These are phyloP conservation scores for Sceloporus tristichus DNA, from an alignment of 2,113 vertebrate species.

Conservation along the genomic window DNA sequence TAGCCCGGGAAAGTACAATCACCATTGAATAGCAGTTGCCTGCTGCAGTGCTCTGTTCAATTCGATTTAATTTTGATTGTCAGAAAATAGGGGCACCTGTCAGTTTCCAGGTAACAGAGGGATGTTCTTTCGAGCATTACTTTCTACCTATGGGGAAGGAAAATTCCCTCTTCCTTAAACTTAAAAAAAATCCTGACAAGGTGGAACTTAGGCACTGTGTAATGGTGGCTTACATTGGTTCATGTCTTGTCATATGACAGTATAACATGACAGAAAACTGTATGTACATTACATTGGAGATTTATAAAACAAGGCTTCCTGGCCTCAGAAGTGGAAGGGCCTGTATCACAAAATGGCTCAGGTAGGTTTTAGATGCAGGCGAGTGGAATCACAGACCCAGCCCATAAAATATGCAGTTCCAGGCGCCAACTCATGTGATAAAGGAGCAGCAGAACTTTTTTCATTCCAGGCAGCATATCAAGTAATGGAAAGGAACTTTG, in stretches of 20 bases:
- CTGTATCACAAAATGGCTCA: slow-evolving; percentile 46
- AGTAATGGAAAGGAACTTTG: slow-evolving; percentile 58
- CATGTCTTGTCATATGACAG: slow-evolving; percentile 77
- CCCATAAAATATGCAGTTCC: slow-evolving; percentile 70
- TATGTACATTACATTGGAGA: slow-evolving; percentile 75
- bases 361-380: slow-evolving; percentile 43
- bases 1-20: slow-evolving; percentile 64
- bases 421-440: slow-evolving; percentile 47
- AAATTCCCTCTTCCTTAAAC: slow-evolving; percentile 67
- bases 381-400: slow-evolving; percentile 28
- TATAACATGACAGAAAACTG: slow-evolving; percentile 75
- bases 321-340: slow-evolving; percentile 57
- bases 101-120: slow-evolving; percentile 66
- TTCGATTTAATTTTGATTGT: slow-evolving; percentile 74
- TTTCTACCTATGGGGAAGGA: slow-evolving; percentile 72
- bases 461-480: slow-evolving; percentile 63
- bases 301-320: slow-evolving; percentile 73
- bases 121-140: slow-evolving; percentile 71
- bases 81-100: slow-evolving; percentile 70
- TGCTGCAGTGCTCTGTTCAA: slow-evolving; percentile 54
- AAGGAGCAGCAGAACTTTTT: slow-evolving; percentile 62
- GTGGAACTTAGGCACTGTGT: slow-evolving; percentile 73
- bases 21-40: slow-evolving; percentile 46
- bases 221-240: slow-evolving; percentile 73
- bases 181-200: slow-evolving; percentile 70